phyloP scores from a whole-genome alignment of 1,140 invertebrate genomes.

The Cyphomyrmex costatus region DNA sequence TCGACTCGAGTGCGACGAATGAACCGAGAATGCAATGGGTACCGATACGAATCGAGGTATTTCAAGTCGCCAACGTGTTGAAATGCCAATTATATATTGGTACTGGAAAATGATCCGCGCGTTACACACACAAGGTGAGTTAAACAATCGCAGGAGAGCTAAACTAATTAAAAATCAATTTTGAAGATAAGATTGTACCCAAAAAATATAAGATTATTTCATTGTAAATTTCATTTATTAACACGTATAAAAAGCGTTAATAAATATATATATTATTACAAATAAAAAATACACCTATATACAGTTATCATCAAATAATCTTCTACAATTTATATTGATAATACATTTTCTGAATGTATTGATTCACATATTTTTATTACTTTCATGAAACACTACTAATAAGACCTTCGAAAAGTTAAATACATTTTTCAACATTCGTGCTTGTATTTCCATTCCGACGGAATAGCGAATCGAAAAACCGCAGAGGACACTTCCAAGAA shows the following conservation, averaged over 20 bases:
- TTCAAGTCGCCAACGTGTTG: slow-evolving; percentile 38
- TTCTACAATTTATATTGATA: too few relatives aligned
- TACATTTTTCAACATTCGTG: neutral
- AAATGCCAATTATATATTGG: slow-evolving; percentile 45
- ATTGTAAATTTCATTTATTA: neutral
- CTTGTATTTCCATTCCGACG: neutral
- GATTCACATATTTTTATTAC: too few relatives aligned
- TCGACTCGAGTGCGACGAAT: neutral
- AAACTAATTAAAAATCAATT: neutral
- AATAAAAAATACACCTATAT: too few relatives aligned
- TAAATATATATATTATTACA: neutral
- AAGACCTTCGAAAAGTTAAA: neutral
- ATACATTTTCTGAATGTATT: too few relatives aligned
- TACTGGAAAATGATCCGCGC: neutral
- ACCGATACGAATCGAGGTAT: slow-evolving; percentile 31
- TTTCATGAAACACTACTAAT: neutral
- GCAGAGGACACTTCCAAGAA: slow-evolving; percentile 4
- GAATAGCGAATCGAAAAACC: neutral
- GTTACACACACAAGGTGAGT: neutral
- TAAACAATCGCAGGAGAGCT: neutral
- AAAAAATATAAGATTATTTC: neutral
- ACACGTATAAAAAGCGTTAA: neutral
- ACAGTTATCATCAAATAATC: neutral
- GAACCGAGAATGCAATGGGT: slow-evolving; percentile 10
- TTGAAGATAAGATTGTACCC: neutral